Base-by-base conservation (phyloP, 1,140 invertebrate species). In the Glomeris maerens region DNA sequence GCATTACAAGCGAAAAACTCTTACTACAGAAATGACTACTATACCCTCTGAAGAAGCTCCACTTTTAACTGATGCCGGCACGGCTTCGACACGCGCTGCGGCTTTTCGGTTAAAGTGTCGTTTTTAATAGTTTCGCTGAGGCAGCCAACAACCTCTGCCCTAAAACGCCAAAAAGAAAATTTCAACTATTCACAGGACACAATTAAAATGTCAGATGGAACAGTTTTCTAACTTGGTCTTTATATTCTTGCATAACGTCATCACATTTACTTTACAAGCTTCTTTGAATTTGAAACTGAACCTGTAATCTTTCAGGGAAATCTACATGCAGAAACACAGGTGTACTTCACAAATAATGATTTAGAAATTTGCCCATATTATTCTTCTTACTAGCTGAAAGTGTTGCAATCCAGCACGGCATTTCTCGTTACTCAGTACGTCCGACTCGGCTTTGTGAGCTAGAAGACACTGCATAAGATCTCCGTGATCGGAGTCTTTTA, bases 211-310 rank as follows among this genome's bases (percentile, higher is more conserved):
- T 4, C 4, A 46, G 23, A 48, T 20, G 4, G 7, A 10, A 41
- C 29, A 38, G 23, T 17, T 7, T 27, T 3, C 42, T 45, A 17
- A 41, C 38, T 62, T 58, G n/a, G 64, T 59, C 38, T 60, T 62
- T 22, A 62, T 62, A 28, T 55, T 52, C 29, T 55, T 59, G 68
- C 93, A 98, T 65, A 81, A 81, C 55, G 79, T 72, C 42, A 79
- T 71, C 1, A 94, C 91, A 68, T 86, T 79, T 7, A 75, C 74
- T 59, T 83, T 81, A 60, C 94, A 98, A 0, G 89, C 84, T 62
- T 91, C 79, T 69, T 95, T 95, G 65, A 98, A 98, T 64, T 91
- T 92, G 58, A 83, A 85, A 21, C 83, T 91, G 65, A 98, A 98
- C 61, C 80, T 81, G 64, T 91, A 95, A 70, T 93, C 88, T 66